A percentile compares a stretch with the other conserved stretches of the same genome.
Evolutionary conservation across 30 jellyfish, hydroid and myxozoan species (phyloP).

Genomic region (Turritopsis dohrnii): DNA sequence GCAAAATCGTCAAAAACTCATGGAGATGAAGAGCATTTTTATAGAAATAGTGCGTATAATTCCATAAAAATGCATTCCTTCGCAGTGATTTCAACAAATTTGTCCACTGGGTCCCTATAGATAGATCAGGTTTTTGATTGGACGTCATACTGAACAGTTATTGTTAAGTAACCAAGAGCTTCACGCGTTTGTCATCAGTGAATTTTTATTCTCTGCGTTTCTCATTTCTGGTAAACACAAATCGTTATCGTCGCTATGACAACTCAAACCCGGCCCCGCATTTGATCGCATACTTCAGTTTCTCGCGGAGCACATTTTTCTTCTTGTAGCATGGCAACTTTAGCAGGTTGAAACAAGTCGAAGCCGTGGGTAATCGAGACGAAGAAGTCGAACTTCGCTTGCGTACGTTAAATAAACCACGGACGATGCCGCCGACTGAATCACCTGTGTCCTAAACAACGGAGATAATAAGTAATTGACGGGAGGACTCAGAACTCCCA

Average conservation of each 20-base stretch:
- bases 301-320: slow-evolving; percentile 69
- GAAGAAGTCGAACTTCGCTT: slow-evolving; percentile 63
- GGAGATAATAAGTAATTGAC: background rate
- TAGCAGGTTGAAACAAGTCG: slow-evolving; percentile 92
- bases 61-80: too few species aligned
- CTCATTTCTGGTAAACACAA: background rate
- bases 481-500: too few species aligned
- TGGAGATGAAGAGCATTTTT: too few species aligned
- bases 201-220: too few species aligned
- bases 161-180: too few species aligned
- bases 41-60: too few species aligned
- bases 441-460: slow-evolving; percentile 81
- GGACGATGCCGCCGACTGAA: slow-evolving; percentile 82
- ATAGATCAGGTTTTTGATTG: too few species aligned
- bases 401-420: slow-evolving; percentile 87
- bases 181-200: too few species aligned
- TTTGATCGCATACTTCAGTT: slow-evolving; percentile 74
- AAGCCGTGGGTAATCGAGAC: slow-evolving; percentile 94
- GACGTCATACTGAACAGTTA: too few species aligned
- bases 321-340: slow-evolving; percentile 78
- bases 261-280: slow-evolving; percentile 98
- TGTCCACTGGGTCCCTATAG: too few species aligned
- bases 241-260: slow-evolving; percentile 28
- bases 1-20: too few species aligned
- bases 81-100: too few species aligned